phyloP scores from a whole-genome alignment of 2,113 vertebrate species.

The Stigmatopora argus region DNA sequence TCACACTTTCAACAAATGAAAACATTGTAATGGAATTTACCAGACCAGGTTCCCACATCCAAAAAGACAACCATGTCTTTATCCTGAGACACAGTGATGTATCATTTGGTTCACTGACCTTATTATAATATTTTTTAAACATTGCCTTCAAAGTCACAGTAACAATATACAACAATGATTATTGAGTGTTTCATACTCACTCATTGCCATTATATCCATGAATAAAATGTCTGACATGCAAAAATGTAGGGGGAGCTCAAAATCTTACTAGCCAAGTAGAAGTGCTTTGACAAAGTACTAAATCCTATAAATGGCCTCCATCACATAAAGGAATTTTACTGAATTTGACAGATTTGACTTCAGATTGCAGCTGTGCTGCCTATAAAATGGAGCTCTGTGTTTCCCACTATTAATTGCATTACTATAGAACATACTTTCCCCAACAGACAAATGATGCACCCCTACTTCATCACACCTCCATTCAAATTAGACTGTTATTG shows the following conservation, averaged over 20 bases:
- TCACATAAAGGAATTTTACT: too few species aligned
- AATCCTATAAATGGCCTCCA: too few species aligned
- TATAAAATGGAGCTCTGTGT: not conserved
- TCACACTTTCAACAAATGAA: not conserved
- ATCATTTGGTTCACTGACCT: not conserved
- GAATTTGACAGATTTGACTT: not conserved
- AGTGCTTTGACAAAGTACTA: too few species aligned
- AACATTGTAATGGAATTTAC: constrained; percentile 1
- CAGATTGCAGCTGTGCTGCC: not conserved
- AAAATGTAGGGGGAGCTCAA: too few species aligned
- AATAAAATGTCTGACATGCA: too few species aligned
- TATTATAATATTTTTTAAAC: too few species aligned
- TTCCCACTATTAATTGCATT: not conserved
- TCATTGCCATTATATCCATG: too few species aligned
- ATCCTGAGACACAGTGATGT: not conserved
- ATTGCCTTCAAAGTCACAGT: not conserved
- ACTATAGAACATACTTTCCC: not conserved
- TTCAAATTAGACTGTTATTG: constrained; percentile 69
- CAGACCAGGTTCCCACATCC: not conserved
- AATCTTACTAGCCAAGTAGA: too few species aligned
- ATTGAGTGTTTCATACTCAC: too few species aligned
- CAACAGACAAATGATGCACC: constrained; percentile 5
- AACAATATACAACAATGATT: not conserved
- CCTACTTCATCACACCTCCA: constrained; percentile 43
- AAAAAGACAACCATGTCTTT: not conserved